Evolutionary conservation across 2,113 vertebrate species (phyloP).

Genomic region (Sebastes fasciatus): DNA sequence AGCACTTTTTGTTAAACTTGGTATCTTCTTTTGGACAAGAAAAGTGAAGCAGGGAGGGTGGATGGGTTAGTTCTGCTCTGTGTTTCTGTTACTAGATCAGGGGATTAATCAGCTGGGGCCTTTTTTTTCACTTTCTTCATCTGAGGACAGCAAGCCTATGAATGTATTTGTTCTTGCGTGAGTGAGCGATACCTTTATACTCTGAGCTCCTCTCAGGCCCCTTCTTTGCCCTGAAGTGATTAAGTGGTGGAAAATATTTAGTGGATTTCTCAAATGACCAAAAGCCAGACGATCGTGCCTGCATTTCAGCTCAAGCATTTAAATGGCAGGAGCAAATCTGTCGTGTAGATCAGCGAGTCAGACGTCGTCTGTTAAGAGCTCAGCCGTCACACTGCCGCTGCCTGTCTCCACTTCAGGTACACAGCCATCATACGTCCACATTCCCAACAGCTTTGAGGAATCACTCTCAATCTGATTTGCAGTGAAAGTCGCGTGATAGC

Average conservation of each 20-base stretch:
- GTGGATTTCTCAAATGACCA: background rate
- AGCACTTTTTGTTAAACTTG: background rate
- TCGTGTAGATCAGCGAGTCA: constrained; percentile 6
- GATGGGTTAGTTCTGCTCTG: background rate
- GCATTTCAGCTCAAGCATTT: constrained; percentile 29
- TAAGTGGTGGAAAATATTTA: background rate
- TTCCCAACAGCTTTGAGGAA: constrained; percentile 17
- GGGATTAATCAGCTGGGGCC: constrained; percentile 20
- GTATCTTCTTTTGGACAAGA: constrained; percentile 11
- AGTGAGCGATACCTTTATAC: constrained; percentile 38
- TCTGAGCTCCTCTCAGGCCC: constrained; percentile 23
- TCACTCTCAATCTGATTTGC: background rate
- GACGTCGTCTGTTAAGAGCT: background rate
- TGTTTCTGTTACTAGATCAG: constrained; percentile 17
- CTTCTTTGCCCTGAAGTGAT: constrained; percentile 4
- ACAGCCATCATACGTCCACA: background rate
- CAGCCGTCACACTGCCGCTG: background rate
- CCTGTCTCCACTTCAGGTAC: constrained; percentile 15
- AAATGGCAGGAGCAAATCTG: background rate
- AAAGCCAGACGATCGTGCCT: constrained; percentile 16
- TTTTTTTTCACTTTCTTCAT: constrained; percentile 73
- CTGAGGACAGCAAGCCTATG: constrained; percentile 40
- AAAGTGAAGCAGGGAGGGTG: background rate
- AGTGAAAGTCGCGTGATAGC: constrained; percentile 11
- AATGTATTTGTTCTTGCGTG: constrained; percentile 64